A percentile compares a stretch with the other conserved stretches of the same genome.
Conservation (phyloP, 2,888 invertebrate genomes). For the Noctua fimbriata region DNA sequence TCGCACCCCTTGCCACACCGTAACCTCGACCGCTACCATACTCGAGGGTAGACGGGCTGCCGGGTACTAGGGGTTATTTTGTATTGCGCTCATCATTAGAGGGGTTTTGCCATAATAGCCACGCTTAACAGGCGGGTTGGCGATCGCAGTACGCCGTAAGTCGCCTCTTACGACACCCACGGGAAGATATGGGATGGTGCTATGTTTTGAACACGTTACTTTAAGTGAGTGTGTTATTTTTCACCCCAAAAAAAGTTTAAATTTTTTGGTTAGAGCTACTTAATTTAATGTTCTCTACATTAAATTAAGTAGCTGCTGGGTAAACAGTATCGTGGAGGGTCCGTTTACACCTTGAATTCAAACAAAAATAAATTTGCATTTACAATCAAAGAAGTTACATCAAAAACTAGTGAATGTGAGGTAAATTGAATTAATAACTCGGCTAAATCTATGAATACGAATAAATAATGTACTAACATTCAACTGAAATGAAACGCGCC, state of each 20-base stretch:
- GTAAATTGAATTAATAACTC: slow-evolving; percentile 4
- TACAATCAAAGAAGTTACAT: not conserved
- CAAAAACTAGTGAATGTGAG: not conserved
- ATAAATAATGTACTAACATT: not conserved
- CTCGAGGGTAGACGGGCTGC: no score
- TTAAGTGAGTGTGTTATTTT: not conserved
- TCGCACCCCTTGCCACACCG: no score
- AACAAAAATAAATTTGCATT: not conserved
- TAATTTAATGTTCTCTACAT: not conserved
- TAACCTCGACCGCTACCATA: no score
- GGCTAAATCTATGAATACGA: not conserved
- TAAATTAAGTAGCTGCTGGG: no score
- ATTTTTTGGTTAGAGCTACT: not conserved
- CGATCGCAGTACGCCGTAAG: no score
- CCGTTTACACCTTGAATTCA: not conserved
- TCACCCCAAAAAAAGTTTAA: not conserved
- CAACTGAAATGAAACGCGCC: not conserved
- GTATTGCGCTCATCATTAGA: no score
- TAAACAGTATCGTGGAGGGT: not conserved
- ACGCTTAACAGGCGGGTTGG: no score
- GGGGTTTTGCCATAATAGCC: no score
- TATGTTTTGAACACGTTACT: no score
- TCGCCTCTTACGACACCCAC: no score
- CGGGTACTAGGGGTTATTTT: no score
- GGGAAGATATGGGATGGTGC: no score